These are phyloP conservation scores for Coenobita brevimanus DNA, from an alignment of 1,140 invertebrate genomes.

Conservation along the genomic window DNA sequence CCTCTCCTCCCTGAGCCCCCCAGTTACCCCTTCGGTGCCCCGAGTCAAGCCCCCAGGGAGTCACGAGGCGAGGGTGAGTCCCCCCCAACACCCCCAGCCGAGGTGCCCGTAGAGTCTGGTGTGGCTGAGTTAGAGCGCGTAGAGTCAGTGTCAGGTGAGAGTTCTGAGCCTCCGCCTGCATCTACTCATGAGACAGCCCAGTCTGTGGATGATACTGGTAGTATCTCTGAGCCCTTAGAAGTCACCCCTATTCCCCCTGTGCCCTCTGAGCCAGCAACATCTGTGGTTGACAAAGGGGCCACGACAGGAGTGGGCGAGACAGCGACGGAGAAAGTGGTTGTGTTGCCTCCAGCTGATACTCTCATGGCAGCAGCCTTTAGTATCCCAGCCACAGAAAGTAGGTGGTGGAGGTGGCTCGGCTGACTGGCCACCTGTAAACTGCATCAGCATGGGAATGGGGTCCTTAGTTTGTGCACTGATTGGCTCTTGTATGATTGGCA, in stretches of 20 bases:
- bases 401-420: background rate
- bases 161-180: background rate
- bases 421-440: background rate
- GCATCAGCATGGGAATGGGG: background rate
- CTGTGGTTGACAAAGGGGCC: background rate
- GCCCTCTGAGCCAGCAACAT: background rate
- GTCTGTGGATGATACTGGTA: background rate
- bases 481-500: background rate
- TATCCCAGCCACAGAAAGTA: slow-evolving; percentile 6
- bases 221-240: background rate
- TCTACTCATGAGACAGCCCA: background rate
- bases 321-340: slow-evolving; percentile 8
- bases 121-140: background rate
- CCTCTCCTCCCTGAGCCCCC: slow-evolving; percentile 29
- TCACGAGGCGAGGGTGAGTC: no score
- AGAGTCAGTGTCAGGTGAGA: background rate
- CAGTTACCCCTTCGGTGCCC: background rate
- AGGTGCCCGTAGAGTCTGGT: background rate
- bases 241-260: background rate
- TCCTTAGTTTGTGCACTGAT: background rate
- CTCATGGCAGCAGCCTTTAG: slow-evolving; percentile 20
- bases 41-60: background rate
- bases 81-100: background rate
- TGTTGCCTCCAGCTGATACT: background rate
- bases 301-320: background rate